Evolutionary conservation across 2,797 vertebrate genomes (phyloP).

Genomic region (Labroides dimidiatus): DNA sequence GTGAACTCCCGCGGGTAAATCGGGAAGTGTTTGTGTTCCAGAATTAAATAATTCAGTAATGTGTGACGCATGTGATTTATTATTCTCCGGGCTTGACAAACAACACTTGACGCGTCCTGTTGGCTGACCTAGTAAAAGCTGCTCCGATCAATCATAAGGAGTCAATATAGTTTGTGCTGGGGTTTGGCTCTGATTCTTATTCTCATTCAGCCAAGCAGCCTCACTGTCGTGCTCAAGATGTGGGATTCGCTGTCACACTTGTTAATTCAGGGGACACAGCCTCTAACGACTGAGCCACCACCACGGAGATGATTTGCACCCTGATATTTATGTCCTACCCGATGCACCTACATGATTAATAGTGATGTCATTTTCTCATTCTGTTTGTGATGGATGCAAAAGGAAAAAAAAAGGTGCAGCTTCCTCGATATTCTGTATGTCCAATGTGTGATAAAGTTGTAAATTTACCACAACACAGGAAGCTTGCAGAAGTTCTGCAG

Average conservation of each 20-base stretch:
- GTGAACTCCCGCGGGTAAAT: not conserved
- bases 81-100: constrained; percentile 8
- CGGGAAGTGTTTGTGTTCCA: not conserved
- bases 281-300: not conserved
- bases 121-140: constrained; percentile 7
- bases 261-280: constrained; percentile 12
- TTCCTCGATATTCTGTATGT: not conserved
- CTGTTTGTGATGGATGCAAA: not conserved
- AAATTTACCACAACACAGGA: not conserved
- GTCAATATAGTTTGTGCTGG: constrained; percentile 8
- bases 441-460: constrained; percentile 3
- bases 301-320: constrained; percentile 11
- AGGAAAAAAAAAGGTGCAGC: not conserved
- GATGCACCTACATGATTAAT: constrained; percentile 23
- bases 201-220: constrained; percentile 4
- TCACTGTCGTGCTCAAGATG: not conserved
- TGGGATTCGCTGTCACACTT: constrained; percentile 8
- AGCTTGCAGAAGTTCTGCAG: not conserved
- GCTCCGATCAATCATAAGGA: constrained; percentile 24
- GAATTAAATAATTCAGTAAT: not conserved
- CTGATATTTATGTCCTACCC: constrained; percentile 15
- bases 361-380: constrained; percentile 8
- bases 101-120: not conserved
- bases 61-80: constrained; percentile 16
- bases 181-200: constrained; percentile 9